A percentile compares a stretch with the other conserved stretches of the same genome.
Conservation (phyloP, 2,888 invertebrate genomes). For the Megalurothrips usitatus region DNA sequence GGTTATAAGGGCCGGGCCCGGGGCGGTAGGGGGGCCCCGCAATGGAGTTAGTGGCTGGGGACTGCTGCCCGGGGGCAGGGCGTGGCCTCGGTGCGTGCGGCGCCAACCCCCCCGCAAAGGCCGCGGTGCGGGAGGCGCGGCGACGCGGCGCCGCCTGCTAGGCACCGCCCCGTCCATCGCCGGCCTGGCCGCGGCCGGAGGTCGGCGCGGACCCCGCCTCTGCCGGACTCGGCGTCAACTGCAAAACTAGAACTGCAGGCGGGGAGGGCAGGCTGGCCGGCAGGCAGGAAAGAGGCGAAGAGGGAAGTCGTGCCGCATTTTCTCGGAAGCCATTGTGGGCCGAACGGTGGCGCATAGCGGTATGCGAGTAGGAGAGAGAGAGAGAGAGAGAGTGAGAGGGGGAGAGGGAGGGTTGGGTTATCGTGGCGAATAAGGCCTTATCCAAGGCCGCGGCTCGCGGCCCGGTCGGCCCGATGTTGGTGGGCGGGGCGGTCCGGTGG, state of each 20-base stretch:
- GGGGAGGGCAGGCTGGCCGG: neutral
- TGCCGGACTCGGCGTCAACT: neutral
- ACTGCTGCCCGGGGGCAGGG: no score
- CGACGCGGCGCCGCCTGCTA: no score
- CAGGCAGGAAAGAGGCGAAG: neutral
- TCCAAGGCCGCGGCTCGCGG: neutral
- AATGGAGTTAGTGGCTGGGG: no score
- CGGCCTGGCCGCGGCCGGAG: no score
- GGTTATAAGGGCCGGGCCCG: no score
- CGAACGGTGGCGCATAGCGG: neutral
- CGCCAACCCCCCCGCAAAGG: no score
- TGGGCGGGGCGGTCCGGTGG: neutral
- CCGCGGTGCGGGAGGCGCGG: no score
- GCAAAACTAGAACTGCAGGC: neutral
- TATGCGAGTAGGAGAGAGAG: neutral
- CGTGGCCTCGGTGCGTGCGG: no score
- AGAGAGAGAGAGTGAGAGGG: neutral
- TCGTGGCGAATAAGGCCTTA: neutral
- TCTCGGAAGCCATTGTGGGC: constrained; percentile 24
- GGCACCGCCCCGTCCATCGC: neutral
- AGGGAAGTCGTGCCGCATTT: neutral
- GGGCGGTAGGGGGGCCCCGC: no score
- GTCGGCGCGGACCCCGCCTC: neutral
- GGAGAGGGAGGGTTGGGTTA: neutral
- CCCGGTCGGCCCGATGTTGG: neutral